Evolutionary conservation across 1,140 invertebrate genomes (phyloP).

Genomic region (Thaumetopoea pityocampa): DNA sequence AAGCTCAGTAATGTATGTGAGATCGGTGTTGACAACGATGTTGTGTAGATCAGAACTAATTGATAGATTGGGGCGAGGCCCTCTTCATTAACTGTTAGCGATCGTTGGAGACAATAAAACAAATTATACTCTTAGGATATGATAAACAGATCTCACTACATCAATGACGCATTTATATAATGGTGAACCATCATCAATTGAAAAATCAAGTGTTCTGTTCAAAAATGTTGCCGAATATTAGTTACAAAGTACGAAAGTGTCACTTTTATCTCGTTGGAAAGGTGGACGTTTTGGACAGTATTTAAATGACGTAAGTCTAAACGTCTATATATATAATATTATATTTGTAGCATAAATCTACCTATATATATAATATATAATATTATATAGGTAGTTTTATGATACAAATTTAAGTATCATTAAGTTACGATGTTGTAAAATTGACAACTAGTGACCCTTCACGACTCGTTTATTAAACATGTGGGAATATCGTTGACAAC

Average conservation of each 20-base stretch:
- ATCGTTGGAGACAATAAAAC: constrained; percentile 27
- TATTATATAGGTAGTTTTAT: no score
- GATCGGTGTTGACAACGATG: constrained; percentile 22
- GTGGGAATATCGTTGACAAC: constrained; percentile 10
- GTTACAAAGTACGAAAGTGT: background rate
- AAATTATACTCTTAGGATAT: constrained; percentile 21
- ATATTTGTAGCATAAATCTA: no score
- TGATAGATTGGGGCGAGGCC: constrained; percentile 46
- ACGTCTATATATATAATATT: no score
- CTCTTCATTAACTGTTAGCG: constrained; percentile 39
- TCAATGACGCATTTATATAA: constrained; percentile 18
- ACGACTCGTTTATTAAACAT: constrained; percentile 24
- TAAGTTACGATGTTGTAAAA: constrained; percentile 15
- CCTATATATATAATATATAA: no score
- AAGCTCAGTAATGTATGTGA: constrained; percentile 7
- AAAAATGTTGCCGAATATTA: background rate
- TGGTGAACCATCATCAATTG: background rate
- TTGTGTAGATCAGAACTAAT: constrained; percentile 41
- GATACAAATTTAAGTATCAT: constrained; percentile 9
- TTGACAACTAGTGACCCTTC: constrained; percentile 25
- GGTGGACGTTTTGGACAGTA: background rate
- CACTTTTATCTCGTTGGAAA: no score
- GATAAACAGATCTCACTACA: constrained; percentile 21
- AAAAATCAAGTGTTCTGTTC: background rate
- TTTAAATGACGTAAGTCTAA: background rate